A percentile compares a stretch with the other conserved stretches of the same genome.
These are phyloP conservation scores for Brachionichthys hirsutus DNA, from an alignment of 2,113 vertebrate genomes.

Conservation along the genomic window DNA sequence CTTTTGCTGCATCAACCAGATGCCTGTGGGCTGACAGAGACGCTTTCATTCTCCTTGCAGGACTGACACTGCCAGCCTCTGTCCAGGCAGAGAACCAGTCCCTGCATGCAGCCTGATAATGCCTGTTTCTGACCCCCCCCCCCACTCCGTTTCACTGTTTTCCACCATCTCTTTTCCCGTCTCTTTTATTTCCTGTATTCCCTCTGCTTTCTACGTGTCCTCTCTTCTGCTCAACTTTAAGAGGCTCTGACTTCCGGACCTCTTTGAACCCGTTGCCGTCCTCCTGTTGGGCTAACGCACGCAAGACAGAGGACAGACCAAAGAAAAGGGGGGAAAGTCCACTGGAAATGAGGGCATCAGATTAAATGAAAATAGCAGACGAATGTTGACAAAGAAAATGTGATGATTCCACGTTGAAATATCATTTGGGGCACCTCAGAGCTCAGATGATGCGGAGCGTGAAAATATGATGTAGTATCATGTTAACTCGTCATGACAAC, in stretches of 20 bases:
- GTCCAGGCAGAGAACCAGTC: constrained; percentile 38
- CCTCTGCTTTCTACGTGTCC: neutral
- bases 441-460: constrained; percentile 6
- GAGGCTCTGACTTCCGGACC: constrained; percentile 39
- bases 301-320: constrained; percentile 19
- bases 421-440: constrained; percentile 8
- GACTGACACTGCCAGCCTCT: constrained; percentile 39
- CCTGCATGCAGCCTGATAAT: constrained; percentile 35
- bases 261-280: constrained; percentile 35
- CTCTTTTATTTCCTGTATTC: constrained; percentile 19
- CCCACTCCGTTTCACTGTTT: constrained; percentile 23
- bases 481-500: constrained; percentile 32
- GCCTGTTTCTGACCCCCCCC: constrained; percentile 11
- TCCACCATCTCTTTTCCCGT: constrained; percentile 15
- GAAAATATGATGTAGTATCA: constrained; percentile 1
- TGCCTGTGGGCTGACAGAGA: constrained; percentile 57
- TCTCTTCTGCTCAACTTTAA: constrained; percentile 30
- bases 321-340: constrained; percentile 14
- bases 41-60: constrained; percentile 49
- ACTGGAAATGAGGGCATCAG: constrained; percentile 1
- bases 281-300: constrained; percentile 32
- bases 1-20: constrained; percentile 61
- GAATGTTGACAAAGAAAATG: constrained; percentile 3
- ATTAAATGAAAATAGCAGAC: constrained; percentile 29
- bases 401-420: neutral